Percentiles rank a stretch among this genome's conserved stretches.
Evolutionary conservation across 2,113 vertebrate species (phyloP).

Genomic region (Struthidea cinerea): DNA sequence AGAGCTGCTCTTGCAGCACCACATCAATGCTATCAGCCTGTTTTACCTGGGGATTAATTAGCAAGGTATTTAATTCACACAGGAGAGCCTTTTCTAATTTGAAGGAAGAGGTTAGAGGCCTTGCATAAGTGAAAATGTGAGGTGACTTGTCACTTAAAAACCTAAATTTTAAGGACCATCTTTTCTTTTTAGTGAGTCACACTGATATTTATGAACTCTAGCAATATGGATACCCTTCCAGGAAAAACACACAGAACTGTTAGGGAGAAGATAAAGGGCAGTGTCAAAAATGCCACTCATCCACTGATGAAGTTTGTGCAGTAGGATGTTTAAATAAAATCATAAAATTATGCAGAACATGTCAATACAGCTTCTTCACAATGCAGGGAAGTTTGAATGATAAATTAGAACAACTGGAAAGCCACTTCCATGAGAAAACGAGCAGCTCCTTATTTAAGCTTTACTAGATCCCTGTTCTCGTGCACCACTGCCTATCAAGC

Average conservation of each 20-base stretch:
- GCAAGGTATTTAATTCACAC: neutral
- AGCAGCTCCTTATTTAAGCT: neutral
- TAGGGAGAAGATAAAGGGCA: neutral
- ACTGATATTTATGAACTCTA: neutral
- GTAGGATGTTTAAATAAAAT: neutral
- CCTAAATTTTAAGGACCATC: neutral
- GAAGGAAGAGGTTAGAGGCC: neutral
- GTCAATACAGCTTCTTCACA: neutral
- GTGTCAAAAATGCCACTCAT: neutral
- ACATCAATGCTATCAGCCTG: neutral
- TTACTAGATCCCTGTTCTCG: neutral
- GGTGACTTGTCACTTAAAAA: neutral
- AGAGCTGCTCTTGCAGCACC: neutral
- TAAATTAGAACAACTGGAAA: neutral
- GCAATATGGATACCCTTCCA: neutral
- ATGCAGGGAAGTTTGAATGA: neutral
- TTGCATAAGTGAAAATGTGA: neutral
- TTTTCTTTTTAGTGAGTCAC: neutral
- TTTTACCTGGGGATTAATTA: slow-evolving; percentile 12
- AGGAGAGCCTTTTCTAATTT: neutral
- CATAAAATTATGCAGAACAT: neutral
- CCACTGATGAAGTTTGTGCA: neutral
- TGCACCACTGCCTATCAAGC: neutral
- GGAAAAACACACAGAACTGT: neutral
- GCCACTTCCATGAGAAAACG: neutral